Evolutionary conservation across 2,797 vertebrate species (phyloP), one percentile per base, ranked within the genome.

Genomic region (Antennarius maculatus): DNA sequence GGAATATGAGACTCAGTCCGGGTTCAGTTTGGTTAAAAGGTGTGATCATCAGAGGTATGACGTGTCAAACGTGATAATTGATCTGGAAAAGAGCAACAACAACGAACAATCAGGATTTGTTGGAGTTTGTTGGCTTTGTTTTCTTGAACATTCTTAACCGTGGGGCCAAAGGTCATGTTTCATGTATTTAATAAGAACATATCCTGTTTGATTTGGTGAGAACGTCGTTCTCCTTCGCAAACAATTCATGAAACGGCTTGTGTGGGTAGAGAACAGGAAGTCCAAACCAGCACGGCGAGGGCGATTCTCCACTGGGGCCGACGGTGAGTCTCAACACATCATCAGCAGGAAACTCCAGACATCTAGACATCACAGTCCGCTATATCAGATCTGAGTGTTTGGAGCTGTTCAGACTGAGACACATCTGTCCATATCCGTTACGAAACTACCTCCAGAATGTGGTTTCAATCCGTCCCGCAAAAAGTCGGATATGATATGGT

Each of bases 211-310:
- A 77, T 79, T 81, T 69, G 49, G 46, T 54, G 60, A 69, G 72
- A 49, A 76, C 63, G 63, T 18, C 0, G 17, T 54, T 64, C 57
- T 66, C 48, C 72, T 74, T 73, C 62, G 72, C 81, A 85, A 89
- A 85, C 73, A 85, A 81, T 81, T 80, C 88, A 88, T 87, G 69
- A 86, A 88, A 81, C 77, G 61, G 62, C 77, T 83, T 75, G 79
- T 71, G 49, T 63, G 77, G 78, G 69, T 66, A 74, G 85, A 80
- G 82, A 83, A 74, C 76, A 84, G 83, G 85, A 81, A 79, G 80
- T 86, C 86, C 71, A 85, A 71, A 79, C 82, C 77, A 83, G 77
- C 46, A 58, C 62, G 65, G 67, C 61, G 27, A 48, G n/a, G n/a
- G n/a, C n/a, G n/a, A n/a, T n/a, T n/a, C n/a, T n/a, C n/a, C n/a